These are phyloP conservation scores for Tyria jacobaeae DNA, from an alignment of 2,888 invertebrate species.

Conservation along the genomic window DNA sequence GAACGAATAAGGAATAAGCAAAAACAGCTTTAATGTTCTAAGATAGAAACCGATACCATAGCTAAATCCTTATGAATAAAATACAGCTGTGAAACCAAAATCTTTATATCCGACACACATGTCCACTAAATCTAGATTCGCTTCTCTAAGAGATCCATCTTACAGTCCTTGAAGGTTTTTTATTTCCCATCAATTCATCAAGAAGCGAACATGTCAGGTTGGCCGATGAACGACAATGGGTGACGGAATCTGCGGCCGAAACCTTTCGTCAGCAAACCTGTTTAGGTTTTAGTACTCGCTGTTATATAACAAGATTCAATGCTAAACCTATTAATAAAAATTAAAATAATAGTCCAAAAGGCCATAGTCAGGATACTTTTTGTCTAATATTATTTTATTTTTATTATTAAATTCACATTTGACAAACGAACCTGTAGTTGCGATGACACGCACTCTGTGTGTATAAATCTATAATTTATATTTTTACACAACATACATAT, in stretches of 20 bases:
- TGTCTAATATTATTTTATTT: too few species aligned
- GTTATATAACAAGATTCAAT: slow-evolving; percentile 44
- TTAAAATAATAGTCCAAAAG: neutral
- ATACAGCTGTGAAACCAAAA: slow-evolving; percentile 20
- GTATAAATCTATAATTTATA: too few species aligned
- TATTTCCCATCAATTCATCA: slow-evolving; percentile 68
- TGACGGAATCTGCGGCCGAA: slow-evolving; percentile 56
- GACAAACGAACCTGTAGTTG: too few species aligned
- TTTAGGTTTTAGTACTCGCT: slow-evolving; percentile 56
- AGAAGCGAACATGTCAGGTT: slow-evolving; percentile 63
- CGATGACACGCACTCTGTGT: too few species aligned
- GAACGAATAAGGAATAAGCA: neutral
- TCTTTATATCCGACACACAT: slow-evolving; percentile 42
- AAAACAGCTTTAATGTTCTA: neutral
- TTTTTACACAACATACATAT: too few species aligned
- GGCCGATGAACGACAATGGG: slow-evolving; percentile 61
- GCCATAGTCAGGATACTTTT: too few species aligned
- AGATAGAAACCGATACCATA: slow-evolving; percentile 1
- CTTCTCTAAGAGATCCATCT: slow-evolving; percentile 27
- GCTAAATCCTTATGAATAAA: slow-evolving; percentile 15
- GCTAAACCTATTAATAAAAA: slow-evolving; percentile 23
- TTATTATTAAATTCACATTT: too few species aligned
- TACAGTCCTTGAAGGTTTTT: slow-evolving; percentile 39
- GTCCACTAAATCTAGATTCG: slow-evolving; percentile 32
- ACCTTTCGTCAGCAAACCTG: slow-evolving; percentile 70